Evolutionary conservation across 2,797 vertebrate genomes (phyloP).

Genomic region (Siniperca scherzeri): DNA sequence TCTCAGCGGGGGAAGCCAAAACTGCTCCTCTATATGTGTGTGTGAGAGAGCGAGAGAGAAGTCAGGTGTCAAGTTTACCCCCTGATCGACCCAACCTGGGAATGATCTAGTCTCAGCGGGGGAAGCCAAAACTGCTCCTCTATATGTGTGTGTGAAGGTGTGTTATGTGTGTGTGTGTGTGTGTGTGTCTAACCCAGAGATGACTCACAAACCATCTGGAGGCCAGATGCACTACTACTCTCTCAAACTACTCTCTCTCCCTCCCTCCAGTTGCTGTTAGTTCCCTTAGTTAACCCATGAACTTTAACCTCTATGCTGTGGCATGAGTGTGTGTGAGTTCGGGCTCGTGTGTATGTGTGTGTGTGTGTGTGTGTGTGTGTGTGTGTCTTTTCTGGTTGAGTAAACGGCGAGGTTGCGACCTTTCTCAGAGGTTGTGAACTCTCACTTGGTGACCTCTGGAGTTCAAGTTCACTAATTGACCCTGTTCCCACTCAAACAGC

Average conservation of each 20-base stretch:
- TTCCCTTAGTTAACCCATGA: constrained; percentile 83
- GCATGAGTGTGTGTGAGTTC: constrained; percentile 10
- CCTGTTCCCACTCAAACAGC: constrained; percentile 63
- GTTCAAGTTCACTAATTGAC: constrained; percentile 83
- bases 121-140: constrained; percentile 75
- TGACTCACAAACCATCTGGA: constrained; percentile 85
- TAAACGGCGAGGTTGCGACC: constrained; percentile 60
- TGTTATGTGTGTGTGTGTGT: constrained; percentile 48
- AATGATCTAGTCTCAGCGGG: constrained; percentile 81
- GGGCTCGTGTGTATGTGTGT: constrained; percentile 1
- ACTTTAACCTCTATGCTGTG: constrained; percentile 59
- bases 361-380: constrained; percentile 19
- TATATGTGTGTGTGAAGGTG: constrained; percentile 35
- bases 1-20: constrained; percentile 79
- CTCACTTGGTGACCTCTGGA: constrained; percentile 65
- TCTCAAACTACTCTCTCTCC: constrained; percentile 49
- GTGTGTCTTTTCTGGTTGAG: constrained; percentile 41
- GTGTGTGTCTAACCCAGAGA: constrained; percentile 73
- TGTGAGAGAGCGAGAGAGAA: constrained; percentile 37
- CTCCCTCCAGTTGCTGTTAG: constrained; percentile 63
- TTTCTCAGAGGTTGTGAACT: constrained; percentile 57
- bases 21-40: constrained; percentile 60
- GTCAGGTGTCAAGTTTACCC: constrained; percentile 84
- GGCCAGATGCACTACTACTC: constrained; percentile 77
- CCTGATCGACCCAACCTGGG: constrained; percentile 79